These are phyloP conservation scores for Hesperophylax magnus DNA, from an alignment of 1,140 invertebrate genomes.

Conservation along the genomic window DNA sequence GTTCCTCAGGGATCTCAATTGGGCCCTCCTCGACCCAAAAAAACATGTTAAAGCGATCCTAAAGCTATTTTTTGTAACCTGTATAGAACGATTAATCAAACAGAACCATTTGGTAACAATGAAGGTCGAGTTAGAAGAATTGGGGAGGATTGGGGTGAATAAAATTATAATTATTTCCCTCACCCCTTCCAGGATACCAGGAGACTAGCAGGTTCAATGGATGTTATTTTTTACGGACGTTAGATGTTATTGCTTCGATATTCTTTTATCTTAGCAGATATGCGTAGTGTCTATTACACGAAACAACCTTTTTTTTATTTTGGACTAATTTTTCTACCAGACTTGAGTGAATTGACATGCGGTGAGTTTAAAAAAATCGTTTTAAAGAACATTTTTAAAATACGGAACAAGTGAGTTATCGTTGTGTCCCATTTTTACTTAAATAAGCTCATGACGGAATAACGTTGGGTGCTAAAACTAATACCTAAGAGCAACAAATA, in stretches of 20 bases:
- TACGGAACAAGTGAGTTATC: no score
- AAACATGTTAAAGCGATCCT: slow-evolving; percentile 9
- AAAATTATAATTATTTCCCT: slow-evolving; percentile 17
- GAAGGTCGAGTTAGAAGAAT: slow-evolving; percentile 20
- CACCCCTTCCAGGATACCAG: not conserved
- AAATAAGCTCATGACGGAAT: no score
- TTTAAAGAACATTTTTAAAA: no score
- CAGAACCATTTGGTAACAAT: slow-evolving; percentile 45
- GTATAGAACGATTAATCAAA: slow-evolving; percentile 49
- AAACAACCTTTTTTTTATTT: no score
- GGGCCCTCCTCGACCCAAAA: not conserved
- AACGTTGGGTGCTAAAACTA: no score
- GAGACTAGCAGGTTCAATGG: not conserved
- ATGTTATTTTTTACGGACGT: not conserved
- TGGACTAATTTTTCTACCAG: no score
- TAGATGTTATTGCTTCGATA: not conserved
- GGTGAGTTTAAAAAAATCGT: no score
- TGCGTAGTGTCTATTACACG: no score
- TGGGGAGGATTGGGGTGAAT: slow-evolving; percentile 33
- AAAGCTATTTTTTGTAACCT: slow-evolving; percentile 30
- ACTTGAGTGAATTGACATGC: no score
- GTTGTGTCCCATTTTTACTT: no score
- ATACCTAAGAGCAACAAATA: no score
- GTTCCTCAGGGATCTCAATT: slow-evolving; percentile 41
- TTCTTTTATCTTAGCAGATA: no score